A percentile compares a stretch with the other conserved stretches of the same genome.
These are phyloP conservation scores for Sebastolobus alascanus DNA, from an alignment of 2,797 vertebrate genomes.

Conservation along the genomic window DNA sequence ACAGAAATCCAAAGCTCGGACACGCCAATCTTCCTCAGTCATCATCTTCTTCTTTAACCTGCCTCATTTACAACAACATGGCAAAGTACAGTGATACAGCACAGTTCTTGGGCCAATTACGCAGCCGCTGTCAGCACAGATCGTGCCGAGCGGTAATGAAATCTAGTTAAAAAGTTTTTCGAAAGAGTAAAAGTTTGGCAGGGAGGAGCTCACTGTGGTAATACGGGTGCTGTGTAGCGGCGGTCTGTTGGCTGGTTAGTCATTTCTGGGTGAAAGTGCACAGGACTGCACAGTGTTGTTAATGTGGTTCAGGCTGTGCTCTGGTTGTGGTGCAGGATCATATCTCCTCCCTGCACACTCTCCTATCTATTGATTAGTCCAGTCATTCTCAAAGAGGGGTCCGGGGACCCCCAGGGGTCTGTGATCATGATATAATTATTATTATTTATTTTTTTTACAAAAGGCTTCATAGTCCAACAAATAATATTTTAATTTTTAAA, in stretches of 20 bases:
- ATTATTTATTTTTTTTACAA: too few relatives aligned
- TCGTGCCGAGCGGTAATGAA: background rate
- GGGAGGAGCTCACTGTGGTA: background rate
- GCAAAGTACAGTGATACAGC: background rate
- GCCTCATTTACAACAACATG: background rate
- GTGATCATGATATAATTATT: too few relatives aligned
- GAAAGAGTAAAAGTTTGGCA: background rate
- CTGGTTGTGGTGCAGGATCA: background rate
- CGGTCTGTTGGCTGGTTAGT: background rate
- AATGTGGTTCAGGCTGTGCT: background rate
- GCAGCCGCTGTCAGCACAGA: background rate
- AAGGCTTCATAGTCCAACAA: too few relatives aligned
- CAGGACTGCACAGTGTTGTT: background rate
- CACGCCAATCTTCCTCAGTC: background rate
- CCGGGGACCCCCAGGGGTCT: fast-evolving
- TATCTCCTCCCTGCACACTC: background rate
- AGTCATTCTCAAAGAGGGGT: too few relatives aligned
- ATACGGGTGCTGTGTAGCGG: background rate
- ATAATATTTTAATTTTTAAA: too few relatives aligned
- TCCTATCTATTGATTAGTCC: background rate
- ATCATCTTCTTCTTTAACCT: background rate
- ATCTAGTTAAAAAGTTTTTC: background rate
- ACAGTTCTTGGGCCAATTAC: background rate
- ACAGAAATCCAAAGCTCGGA: background rate
- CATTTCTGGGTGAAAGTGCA: constrained; percentile 2